Evolutionary conservation across 2,797 vertebrate genomes (phyloP).

Genomic region (Pachyuromys duprasi): DNA sequence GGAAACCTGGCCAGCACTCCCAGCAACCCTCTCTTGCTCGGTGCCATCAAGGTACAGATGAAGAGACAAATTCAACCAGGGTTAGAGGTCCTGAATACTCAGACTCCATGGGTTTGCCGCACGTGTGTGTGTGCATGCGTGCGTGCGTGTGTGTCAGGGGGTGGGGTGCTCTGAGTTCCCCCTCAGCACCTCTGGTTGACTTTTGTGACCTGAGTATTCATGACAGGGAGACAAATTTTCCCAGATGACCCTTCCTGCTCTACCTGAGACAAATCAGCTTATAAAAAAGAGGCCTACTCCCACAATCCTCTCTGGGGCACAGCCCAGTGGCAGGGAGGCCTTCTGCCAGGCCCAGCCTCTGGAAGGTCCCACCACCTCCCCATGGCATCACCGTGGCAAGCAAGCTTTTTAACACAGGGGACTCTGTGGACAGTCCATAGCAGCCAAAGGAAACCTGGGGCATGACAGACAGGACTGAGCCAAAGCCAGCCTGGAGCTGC

Average conservation of each 20-base stretch:
- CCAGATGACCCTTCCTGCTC: neutral
- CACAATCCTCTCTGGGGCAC: neutral
- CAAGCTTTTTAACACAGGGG: neutral
- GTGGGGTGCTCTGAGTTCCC: neutral
- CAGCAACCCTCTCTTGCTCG: constrained; percentile 64
- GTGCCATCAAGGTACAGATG: constrained; percentile 77
- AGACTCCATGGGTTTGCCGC: constrained; percentile 66
- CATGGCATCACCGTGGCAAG: neutral
- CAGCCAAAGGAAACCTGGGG: neutral
- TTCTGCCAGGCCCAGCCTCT: no score
- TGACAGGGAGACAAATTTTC: neutral
- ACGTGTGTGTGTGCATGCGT: neutral
- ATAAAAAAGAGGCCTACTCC: neutral
- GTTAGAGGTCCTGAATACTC: constrained; percentile 70
- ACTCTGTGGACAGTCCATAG: neutral
- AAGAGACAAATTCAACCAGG: constrained; percentile 82
- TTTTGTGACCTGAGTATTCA: neutral
- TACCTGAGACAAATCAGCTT: neutral
- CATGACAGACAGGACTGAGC: neutral
- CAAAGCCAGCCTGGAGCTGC: neutral
- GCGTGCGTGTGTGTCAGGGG: neutral
- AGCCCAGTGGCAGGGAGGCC: neutral
- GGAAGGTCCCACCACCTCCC: neutral
- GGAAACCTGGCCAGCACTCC: neutral
- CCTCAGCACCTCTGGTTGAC: neutral